phyloP scores from a whole-genome alignment of 2,113 vertebrate species.

The Seriola rivoliana region DNA sequence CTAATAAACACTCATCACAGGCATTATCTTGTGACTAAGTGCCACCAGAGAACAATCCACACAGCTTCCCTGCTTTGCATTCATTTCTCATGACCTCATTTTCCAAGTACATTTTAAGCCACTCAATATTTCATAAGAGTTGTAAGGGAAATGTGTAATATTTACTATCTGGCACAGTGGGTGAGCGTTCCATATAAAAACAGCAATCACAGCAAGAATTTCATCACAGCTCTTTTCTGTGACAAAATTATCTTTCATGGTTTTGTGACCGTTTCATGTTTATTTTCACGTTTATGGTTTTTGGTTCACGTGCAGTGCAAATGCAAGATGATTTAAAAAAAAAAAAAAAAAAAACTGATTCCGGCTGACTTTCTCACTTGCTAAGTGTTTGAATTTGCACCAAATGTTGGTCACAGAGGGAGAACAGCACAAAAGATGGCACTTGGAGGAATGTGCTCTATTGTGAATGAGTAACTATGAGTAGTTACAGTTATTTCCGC shows the following conservation, averaged over 20 bases:
- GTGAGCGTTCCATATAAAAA: slow-evolving; percentile 20
- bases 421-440: neutral
- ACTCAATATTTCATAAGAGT: slow-evolving; percentile 70
- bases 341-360: neutral
- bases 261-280: slow-evolving; percentile 27
- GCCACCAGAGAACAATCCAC: slow-evolving; percentile 20
- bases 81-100: slow-evolving; percentile 70
- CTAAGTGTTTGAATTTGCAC: slow-evolving; percentile 11
- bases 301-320: neutral
- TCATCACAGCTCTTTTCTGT: slow-evolving; percentile 24
- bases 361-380: neutral
- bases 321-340: neutral
- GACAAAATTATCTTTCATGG: slow-evolving; percentile 17
- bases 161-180: slow-evolving; percentile 44
- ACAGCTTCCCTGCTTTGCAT: slow-evolving; percentile 46
- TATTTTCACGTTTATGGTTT: slow-evolving; percentile 1
- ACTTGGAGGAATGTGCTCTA: slow-evolving; percentile 11
- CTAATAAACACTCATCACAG: slow-evolving; percentile 29
- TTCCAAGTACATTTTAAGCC: slow-evolving; percentile 61
- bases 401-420: slow-evolving; percentile 19
- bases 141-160: slow-evolving; percentile 63
- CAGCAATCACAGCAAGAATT: slow-evolving; percentile 29
- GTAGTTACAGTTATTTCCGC: neutral
- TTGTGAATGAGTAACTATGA: slow-evolving; percentile 7
- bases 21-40: slow-evolving; percentile 41